phyloP scores from a whole-genome alignment of 2,113 vertebrate species.

The Seriola aureovittata region DNA sequence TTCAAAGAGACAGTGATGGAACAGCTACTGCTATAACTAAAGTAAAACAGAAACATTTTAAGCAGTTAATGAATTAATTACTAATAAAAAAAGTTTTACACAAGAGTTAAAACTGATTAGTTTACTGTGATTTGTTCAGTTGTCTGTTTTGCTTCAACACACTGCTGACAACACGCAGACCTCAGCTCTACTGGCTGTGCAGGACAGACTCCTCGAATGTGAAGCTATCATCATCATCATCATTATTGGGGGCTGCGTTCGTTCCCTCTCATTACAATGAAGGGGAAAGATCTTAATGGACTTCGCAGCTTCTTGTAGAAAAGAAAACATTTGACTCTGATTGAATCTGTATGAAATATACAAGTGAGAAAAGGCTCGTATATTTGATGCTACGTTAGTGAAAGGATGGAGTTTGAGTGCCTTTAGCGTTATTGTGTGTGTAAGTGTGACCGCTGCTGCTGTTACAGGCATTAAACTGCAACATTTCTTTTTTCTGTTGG shows the following conservation, averaged over 20 bases:
- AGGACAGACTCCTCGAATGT: conserved; percentile 37
- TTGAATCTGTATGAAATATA: background rate
- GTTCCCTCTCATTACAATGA: background rate
- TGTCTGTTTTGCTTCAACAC: background rate
- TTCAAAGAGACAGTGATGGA: background rate
- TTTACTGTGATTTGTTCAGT: background rate
- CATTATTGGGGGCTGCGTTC: background rate
- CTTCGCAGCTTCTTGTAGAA: background rate
- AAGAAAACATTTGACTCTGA: background rate
- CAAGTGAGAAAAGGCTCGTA: background rate
- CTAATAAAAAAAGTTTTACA: background rate
- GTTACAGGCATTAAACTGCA: background rate
- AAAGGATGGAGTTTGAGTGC: background rate
- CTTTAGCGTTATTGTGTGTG: background rate
- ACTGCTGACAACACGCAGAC: conserved; percentile 44
- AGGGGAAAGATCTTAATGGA: background rate
- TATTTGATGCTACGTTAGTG: background rate
- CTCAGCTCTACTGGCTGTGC: background rate
- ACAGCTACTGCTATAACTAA: background rate
- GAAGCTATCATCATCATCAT: conserved; percentile 30
- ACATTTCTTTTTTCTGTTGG: too few relatives aligned
- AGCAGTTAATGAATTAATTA: background rate
- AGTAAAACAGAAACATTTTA: too few relatives aligned
- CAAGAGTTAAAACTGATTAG: background rate
- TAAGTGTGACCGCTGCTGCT: background rate